Evolutionary conservation across 2,113 vertebrate species (phyloP).

Genomic region (Leucopsar rothschildi): DNA sequence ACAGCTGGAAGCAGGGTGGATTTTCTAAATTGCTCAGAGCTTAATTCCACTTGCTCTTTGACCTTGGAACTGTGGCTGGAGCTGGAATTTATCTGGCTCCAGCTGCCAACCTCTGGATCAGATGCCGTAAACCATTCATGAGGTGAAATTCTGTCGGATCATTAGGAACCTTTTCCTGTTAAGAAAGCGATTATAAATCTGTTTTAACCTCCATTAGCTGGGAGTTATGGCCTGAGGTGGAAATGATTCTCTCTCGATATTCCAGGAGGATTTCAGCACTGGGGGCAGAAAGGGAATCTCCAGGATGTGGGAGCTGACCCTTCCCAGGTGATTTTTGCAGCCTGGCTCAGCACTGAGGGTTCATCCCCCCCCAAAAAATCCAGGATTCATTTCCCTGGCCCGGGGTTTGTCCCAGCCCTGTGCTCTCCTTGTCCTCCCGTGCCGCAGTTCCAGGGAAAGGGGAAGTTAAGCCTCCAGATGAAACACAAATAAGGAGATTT

Average conservation of each 20-base stretch:
- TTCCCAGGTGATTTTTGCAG: not conserved
- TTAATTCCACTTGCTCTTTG: not conserved
- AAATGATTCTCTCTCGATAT: not conserved
- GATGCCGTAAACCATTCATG: not conserved
- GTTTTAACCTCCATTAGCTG: not conserved
- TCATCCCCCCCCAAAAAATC: not conserved
- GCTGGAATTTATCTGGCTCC: not conserved
- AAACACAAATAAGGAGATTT: slow-evolving; percentile 47
- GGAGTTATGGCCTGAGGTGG: not conserved
- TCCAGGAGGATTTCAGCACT: not conserved
- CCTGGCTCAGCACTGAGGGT: not conserved
- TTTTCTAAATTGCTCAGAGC: not conserved
- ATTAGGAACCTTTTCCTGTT: not conserved
- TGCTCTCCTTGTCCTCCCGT: not conserved
- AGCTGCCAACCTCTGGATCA: not conserved
- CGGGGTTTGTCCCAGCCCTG: rapidly evolving
- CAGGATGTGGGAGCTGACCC: not conserved
- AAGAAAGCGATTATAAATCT: not conserved
- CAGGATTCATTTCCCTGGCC: not conserved
- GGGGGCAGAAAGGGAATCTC: not conserved
- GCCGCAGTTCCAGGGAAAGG: not conserved
- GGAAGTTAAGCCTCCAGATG: slow-evolving; percentile 23
- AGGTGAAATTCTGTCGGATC: not conserved
- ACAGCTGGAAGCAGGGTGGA: not conserved
- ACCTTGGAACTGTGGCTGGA: not conserved